Conservation (phyloP, 1,140 invertebrate genomes). For the Eciton burchellii region DNA sequence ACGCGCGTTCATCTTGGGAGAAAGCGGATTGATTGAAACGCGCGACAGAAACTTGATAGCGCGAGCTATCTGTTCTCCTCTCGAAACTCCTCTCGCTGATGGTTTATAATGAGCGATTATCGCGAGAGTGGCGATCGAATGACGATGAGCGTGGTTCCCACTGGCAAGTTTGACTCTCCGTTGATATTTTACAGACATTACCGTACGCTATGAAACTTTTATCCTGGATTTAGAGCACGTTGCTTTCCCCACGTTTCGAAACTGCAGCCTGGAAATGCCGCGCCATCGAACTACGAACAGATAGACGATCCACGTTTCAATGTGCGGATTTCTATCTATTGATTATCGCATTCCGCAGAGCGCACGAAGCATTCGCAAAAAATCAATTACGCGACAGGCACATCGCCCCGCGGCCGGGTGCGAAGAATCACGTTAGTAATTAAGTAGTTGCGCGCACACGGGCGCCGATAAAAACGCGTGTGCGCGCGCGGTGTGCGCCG, state of each 20-base stretch:
- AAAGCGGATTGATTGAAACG: constrained; percentile 38
- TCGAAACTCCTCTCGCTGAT: constrained; percentile 1
- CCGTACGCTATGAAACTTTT: neutral
- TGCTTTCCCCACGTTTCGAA: neutral
- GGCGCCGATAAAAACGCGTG: neutral
- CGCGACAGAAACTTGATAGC: constrained; percentile 15
- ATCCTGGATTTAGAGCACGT: constrained; percentile 7
- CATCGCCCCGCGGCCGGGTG: neutral
- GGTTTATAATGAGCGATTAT: constrained; percentile 15
- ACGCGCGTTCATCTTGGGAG: constrained; percentile 19
- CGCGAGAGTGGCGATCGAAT: neutral
- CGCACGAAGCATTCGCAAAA: constrained; percentile 17
- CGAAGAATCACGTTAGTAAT: neutral
- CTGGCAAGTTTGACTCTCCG: neutral
- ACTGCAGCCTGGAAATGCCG: neutral
- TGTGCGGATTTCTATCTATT: constrained; percentile 31
- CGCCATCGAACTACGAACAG: neutral
- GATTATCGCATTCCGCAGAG: constrained; percentile 5
- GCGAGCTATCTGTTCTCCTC: neutral
- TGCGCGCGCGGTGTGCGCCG: neutral
- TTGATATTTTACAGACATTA: neutral
- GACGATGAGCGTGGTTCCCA: neutral
- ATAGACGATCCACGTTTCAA: no score
- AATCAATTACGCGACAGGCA: neutral
- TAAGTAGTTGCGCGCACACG: neutral